These are phyloP conservation scores for Strix aluco DNA, from an alignment of 2,113 vertebrate species.

Conservation along the genomic window DNA sequence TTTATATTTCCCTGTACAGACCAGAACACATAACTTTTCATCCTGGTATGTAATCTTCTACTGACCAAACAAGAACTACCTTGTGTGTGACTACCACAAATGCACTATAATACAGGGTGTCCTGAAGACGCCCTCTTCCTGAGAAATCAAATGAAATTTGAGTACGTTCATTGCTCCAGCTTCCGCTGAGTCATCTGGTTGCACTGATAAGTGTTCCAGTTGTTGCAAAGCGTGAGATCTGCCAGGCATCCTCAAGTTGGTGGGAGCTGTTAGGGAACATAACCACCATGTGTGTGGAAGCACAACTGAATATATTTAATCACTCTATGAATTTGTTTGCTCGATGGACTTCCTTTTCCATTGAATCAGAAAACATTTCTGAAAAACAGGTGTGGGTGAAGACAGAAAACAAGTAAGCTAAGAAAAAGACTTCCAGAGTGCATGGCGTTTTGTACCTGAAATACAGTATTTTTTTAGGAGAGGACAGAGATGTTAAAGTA, in stretches of 20 bases:
- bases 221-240: not conserved
- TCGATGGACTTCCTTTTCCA: not conserved
- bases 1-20: not conserved
- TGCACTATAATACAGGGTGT: not conserved
- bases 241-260: not conserved
- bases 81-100: not conserved
- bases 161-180: not conserved
- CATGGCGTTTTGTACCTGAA: not conserved
- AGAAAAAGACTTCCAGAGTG: not conserved
- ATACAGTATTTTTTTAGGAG: not conserved
- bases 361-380: not conserved
- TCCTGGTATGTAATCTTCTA: not conserved
- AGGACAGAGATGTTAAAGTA: not conserved
- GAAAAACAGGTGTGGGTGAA: not conserved
- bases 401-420: not conserved
- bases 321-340: not conserved
- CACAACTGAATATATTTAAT: not conserved
- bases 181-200: not conserved
- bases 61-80: not conserved
- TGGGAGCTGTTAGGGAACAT: not conserved
- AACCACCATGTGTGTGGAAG: not conserved
- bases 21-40: not conserved
- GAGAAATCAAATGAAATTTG: slow-evolving; percentile 24
- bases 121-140: not conserved
- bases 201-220: not conserved